These are phyloP conservation scores for Cisticola juncidis DNA, from an alignment of 2,113 vertebrate species.

Conservation along the genomic window DNA sequence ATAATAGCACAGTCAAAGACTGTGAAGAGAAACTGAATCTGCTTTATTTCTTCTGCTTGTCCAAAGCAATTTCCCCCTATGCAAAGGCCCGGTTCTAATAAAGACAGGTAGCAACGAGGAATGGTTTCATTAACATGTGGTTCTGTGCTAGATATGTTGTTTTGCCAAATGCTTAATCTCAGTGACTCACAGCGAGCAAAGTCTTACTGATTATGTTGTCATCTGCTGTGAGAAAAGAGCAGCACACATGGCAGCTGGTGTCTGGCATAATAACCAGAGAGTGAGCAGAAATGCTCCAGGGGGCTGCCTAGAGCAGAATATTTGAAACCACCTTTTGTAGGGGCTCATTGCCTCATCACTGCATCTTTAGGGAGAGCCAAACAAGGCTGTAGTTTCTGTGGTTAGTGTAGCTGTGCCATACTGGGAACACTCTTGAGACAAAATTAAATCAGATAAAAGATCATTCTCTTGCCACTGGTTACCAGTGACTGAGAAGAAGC, in stretches of 20 bases:
- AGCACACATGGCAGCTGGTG: not conserved
- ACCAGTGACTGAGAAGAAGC: not conserved
- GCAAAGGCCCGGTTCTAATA: not conserved
- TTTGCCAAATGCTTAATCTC: not conserved
- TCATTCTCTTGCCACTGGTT: not conserved
- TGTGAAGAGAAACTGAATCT: not conserved
- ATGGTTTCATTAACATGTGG: not conserved
- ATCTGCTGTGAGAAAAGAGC: not conserved
- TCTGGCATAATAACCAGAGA: not conserved
- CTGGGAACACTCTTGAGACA: not conserved
- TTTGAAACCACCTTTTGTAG: not conserved
- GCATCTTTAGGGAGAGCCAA: not conserved
- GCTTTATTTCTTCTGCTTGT: not conserved
- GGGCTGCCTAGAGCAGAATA: not conserved
- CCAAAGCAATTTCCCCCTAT: not conserved
- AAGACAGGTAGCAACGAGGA: not conserved
- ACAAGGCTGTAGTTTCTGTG: not conserved
- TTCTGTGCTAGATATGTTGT: not conserved
- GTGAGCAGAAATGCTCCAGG: not conserved
- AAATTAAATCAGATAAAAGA: not conserved
- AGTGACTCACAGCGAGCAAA: not conserved
- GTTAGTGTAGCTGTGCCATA: not conserved
- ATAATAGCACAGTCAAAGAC: not conserved
- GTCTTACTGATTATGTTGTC: not conserved
- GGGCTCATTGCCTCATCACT: not conserved